Conservation (phyloP, 1,140 invertebrate genomes). For the Uloborus diversus region DNA sequence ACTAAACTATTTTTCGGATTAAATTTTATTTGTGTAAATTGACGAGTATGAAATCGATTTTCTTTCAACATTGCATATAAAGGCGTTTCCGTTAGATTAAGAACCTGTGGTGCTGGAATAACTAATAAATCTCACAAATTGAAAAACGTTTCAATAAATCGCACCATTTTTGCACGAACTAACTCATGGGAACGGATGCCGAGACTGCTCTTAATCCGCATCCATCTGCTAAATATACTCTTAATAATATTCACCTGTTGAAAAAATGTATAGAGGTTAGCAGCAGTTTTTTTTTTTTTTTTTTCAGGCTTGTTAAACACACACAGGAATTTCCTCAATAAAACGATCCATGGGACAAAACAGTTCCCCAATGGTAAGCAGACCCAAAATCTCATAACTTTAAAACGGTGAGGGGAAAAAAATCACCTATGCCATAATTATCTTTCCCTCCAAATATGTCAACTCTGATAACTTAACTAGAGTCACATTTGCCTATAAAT, state of each 20-base stretch:
- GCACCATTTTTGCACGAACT: too few relatives aligned
- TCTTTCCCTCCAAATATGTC: slow-evolving; percentile 49
- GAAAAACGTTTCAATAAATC: too few relatives aligned
- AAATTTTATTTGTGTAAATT: too few relatives aligned
- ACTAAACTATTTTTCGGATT: too few relatives aligned
- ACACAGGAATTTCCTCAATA: slow-evolving; percentile 50
- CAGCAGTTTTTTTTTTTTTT: slow-evolving; percentile 6
- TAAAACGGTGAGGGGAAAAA: not conserved
- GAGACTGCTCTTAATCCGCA: slow-evolving; percentile 14
- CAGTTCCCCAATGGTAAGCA: slow-evolving; percentile 17
- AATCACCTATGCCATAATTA: slow-evolving; percentile 18
- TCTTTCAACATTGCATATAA: too few relatives aligned
- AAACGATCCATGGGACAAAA: slow-evolving; percentile 33
- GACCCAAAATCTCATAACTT: slow-evolving; percentile 44
- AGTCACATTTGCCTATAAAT: slow-evolving; percentile 37
- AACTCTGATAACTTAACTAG: slow-evolving; percentile 54
- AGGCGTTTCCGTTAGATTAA: too few relatives aligned
- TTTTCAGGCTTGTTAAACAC: slow-evolving; percentile 26
- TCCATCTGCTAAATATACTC: slow-evolving; percentile 38
- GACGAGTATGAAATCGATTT: too few relatives aligned
- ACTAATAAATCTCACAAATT: too few relatives aligned
- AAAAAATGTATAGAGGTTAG: not conserved
- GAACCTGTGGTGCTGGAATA: too few relatives aligned
- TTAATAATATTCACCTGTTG: slow-evolving; percentile 30
- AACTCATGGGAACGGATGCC: slow-evolving; percentile 26